phyloP scores from a whole-genome alignment of 1,140 invertebrate genomes.

The Arctopsyche grandis region DNA sequence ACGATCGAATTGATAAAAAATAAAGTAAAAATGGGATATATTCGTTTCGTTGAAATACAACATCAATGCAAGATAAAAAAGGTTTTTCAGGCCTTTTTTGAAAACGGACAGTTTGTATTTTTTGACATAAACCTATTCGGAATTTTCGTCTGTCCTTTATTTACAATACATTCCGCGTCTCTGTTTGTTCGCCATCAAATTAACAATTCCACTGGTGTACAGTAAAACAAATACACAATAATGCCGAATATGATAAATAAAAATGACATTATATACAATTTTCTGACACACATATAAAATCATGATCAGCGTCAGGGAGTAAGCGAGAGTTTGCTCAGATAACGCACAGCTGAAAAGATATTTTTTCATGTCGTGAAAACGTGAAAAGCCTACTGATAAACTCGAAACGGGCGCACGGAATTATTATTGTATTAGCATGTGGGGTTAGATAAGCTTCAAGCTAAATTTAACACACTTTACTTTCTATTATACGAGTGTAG shows the following conservation, averaged over 20 bases:
- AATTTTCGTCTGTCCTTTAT: slow-evolving; percentile 9
- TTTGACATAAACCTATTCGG: not conserved
- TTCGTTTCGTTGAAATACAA: slow-evolving; percentile 4
- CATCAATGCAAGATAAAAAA: not conserved
- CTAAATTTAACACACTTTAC: too few relatives aligned
- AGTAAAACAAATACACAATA: slow-evolving; percentile 20
- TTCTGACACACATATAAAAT: not conserved
- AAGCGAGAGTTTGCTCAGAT: slow-evolving; percentile 16
- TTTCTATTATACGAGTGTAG: too few relatives aligned
- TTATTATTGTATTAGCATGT: slow-evolving; percentile 12
- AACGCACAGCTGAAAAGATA: slow-evolving; percentile 16
- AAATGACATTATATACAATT: not conserved
- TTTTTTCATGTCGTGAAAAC: slow-evolving; percentile 25
- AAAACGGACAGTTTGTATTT: not conserved
- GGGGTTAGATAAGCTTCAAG: not conserved
- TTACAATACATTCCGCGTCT: not conserved
- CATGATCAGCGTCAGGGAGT: slow-evolving; percentile 15
- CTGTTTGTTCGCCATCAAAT: slow-evolving; percentile 12
- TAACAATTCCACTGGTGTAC: slow-evolving; percentile 1
- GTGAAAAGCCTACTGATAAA: slow-evolving; percentile 27
- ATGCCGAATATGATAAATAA: slow-evolving; percentile 22
- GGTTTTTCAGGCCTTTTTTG: not conserved
- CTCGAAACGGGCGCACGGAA: not conserved
- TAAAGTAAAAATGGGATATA: not conserved
- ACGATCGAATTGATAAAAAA: not conserved